phyloP scores from a whole-genome alignment of 2,113 vertebrate species.

The Sander lucioperca region DNA sequence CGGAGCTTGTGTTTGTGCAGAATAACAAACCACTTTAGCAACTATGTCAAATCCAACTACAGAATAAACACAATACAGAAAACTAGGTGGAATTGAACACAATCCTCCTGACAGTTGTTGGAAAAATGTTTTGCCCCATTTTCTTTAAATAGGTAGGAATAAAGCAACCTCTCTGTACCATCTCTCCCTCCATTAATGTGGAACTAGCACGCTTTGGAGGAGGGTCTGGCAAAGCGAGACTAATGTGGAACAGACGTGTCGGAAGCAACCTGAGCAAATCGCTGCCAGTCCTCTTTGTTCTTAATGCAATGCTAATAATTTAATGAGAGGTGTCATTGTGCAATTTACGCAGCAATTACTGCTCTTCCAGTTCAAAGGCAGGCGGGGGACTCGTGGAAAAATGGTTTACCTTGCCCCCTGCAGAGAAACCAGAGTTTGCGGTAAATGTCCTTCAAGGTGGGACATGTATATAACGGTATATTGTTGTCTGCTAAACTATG shows the following conservation, averaged over 20 bases:
- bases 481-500: not conserved
- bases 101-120: slow-evolving; percentile 4
- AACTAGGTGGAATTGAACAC: not conserved
- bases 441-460: not conserved
- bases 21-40: slow-evolving; percentile 7
- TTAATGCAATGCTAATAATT: slow-evolving; percentile 58
- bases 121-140: not conserved
- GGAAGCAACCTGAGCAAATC: slow-evolving; percentile 20
- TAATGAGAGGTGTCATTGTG: slow-evolving; percentile 42
- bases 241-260: not conserved
- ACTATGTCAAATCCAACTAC: slow-evolving; percentile 13
- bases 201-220: not conserved
- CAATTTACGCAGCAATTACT: slow-evolving; percentile 55
- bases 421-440: not conserved
- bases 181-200: slow-evolving; percentile 4
- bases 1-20: not conserved
- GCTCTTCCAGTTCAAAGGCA: slow-evolving; percentile 34
- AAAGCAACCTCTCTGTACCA: not conserved
- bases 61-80: slow-evolving; percentile 15
- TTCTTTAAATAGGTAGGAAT: not conserved
- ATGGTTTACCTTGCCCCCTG: not conserved
- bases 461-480: not conserved
- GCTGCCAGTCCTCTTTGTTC: slow-evolving; percentile 38
- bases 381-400: not conserved
- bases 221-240: too few species aligned